phyloP scores from a whole-genome alignment of 2,888 invertebrate species.

The Brachypalpus laphriformis region DNA sequence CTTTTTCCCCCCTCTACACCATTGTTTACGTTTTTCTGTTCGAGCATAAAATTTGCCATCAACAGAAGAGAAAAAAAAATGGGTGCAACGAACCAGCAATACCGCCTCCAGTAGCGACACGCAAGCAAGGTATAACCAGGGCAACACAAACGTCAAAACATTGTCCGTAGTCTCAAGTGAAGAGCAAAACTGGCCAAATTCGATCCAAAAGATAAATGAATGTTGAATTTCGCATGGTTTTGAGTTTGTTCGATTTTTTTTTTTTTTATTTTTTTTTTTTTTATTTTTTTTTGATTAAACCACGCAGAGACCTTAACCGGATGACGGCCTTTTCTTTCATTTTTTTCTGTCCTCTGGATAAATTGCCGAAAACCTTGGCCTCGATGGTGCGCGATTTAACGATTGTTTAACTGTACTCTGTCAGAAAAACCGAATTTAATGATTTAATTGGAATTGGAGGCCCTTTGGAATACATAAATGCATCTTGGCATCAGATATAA shows the following conservation, averaged over 20 bases:
- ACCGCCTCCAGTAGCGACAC: background rate
- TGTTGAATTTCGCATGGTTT: constrained; percentile 36
- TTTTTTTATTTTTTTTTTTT: constrained; percentile 17
- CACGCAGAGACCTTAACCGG: constrained; percentile 56
- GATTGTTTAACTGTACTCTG: constrained; percentile 44
- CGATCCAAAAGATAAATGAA: constrained; percentile 27
- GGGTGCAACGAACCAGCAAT: constrained; percentile 58
- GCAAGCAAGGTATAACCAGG: constrained; percentile 41
- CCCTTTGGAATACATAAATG: background rate
- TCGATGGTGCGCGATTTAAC: constrained; percentile 50
- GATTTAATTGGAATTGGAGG: background rate
- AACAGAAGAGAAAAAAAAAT: background rate
- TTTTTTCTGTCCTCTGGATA: constrained; percentile 44
- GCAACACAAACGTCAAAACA: constrained; percentile 50
- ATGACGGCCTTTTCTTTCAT: constrained; percentile 58
- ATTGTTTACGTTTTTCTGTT: constrained; percentile 44
- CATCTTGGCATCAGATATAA: background rate
- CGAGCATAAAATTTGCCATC: constrained; percentile 25
- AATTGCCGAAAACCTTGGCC: constrained; percentile 65
- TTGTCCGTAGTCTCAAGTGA: background rate
- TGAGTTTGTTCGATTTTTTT: background rate
- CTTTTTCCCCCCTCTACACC: background rate
- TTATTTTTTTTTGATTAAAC: constrained; percentile 27
- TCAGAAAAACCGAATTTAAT: background rate
- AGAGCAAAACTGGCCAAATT: constrained; percentile 17